Percentiles rank a stretch among this genome's conserved stretches.
These are phyloP conservation scores for Drosophila anomalata DNA, from an alignment of 2,888 invertebrate species.

Conservation along the genomic window DNA sequence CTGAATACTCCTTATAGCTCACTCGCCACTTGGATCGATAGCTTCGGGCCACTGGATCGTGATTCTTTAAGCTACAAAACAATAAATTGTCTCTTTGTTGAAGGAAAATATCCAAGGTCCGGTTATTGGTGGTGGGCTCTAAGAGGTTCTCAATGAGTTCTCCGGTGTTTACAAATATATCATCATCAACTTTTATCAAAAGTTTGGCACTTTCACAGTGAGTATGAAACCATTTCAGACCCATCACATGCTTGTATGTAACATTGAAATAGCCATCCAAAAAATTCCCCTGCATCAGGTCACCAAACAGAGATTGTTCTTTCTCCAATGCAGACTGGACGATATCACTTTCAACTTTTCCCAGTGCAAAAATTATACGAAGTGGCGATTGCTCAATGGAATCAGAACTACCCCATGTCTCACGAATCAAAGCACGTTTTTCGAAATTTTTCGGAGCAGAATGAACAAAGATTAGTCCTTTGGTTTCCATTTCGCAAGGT, in stretches of 20 bases:
- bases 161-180: constrained; percentile 45
- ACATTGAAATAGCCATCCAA: constrained; percentile 90
- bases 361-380: constrained; percentile 41
- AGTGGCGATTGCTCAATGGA: constrained; percentile 8
- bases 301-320: constrained; percentile 75
- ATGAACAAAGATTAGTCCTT: constrained; percentile 40
- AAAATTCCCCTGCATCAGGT: constrained; percentile 90
- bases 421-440: constrained; percentile 45
- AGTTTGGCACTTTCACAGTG: constrained; percentile 88
- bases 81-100: constrained; percentile 17
- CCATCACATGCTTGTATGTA: constrained; percentile 92
- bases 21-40: constrained; percentile 52
- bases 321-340: constrained; percentile 14
- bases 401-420: constrained; percentile 41
- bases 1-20: constrained; percentile 38
- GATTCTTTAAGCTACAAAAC: constrained; percentile 6
- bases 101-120: constrained; percentile 5
- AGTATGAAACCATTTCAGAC: constrained; percentile 89
- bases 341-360: constrained; percentile 1
- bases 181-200: constrained; percentile 87
- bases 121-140: neutral
- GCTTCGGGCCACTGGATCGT: constrained; percentile 38
- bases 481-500: constrained; percentile 9
- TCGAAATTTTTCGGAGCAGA: constrained; percentile 36
- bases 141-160: constrained; percentile 9